phyloP scores from a whole-genome alignment of 1,140 invertebrate species.

The Pseudachorutes palmiensis region DNA sequence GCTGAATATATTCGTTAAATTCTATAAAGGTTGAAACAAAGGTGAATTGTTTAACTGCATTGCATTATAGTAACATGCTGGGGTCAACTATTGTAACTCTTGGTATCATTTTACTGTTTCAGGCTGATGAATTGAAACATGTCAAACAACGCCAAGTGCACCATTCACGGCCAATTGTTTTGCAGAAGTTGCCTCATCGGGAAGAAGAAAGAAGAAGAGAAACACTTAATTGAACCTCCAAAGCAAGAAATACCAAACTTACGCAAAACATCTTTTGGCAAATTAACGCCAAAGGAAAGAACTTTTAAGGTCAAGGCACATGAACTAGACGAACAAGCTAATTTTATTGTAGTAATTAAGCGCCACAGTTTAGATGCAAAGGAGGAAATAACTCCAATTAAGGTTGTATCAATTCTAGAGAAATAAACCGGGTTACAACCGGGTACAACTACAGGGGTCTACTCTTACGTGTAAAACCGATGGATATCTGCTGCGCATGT shows the following conservation, averaged over 20 bases:
- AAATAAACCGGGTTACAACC: too few species aligned
- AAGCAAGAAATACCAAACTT: neutral
- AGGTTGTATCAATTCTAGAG: neutral
- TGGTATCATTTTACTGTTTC: too few species aligned
- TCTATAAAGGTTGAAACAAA: too few species aligned
- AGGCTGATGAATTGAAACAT: too few species aligned
- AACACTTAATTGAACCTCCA: neutral
- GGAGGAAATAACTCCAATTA: neutral
- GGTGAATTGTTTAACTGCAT: too few species aligned
- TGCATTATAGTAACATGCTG: too few species aligned
- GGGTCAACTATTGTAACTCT: too few species aligned
- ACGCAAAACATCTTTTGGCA: neutral
- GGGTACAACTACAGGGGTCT: too few species aligned
- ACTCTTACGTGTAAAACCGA: too few species aligned
- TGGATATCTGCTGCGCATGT: too few species aligned
- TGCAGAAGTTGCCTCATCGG: neutral
- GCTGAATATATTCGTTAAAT: too few species aligned
- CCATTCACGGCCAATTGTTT: neutral
- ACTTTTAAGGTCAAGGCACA: neutral
- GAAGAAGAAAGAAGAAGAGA: neutral
- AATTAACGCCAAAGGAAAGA: neutral
- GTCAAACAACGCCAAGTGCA: neutral
- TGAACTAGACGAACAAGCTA: neutral
- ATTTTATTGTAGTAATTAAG: neutral
- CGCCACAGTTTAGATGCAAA: neutral